A percentile compares a stretch with the other conserved stretches of the same genome.
Evolutionary conservation across 37 sponge, comb jelly and placozoan genomes (phyloP).

Genomic region (Cliona cf. orientalis): DNA sequence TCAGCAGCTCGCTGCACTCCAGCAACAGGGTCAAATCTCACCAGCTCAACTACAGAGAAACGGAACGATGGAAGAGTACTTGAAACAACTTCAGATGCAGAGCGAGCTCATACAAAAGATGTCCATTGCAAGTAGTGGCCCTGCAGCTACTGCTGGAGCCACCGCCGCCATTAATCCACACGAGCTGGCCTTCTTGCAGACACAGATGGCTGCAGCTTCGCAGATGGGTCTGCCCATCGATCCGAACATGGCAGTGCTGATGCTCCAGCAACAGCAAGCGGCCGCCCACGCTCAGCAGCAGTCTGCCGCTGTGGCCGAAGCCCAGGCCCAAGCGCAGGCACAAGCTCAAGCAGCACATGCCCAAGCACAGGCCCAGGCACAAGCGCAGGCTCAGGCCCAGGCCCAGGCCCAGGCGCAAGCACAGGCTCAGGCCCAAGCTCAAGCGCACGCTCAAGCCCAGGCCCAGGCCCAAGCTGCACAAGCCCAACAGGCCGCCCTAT

Average conservation of each 20-base stretch:
- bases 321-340: slow-evolving; percentile 33
- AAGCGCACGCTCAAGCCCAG: slow-evolving; percentile 13
- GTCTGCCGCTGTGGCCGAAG: slow-evolving; percentile 20
- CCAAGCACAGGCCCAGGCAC: neutral
- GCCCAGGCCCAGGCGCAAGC: slow-evolving; percentile 38
- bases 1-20: slow-evolving; percentile 13
- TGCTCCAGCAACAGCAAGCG: slow-evolving; percentile 53
- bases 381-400: slow-evolving; percentile 27
- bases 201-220: neutral
- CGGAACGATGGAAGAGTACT: slow-evolving; percentile 26
- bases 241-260: slow-evolving; percentile 20
- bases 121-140: slow-evolving; percentile 7
- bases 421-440: slow-evolving; percentile 15
- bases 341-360: slow-evolving; percentile 4
- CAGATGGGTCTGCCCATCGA: slow-evolving; percentile 42
- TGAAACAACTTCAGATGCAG: slow-evolving; percentile 38
- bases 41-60: slow-evolving; percentile 8
- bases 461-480: slow-evolving; percentile 10
- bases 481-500: neutral
- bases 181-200: slow-evolving; percentile 7
- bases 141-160: neutral
- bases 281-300: slow-evolving; percentile 17
- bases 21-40: slow-evolving; percentile 30
- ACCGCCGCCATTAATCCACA: neutral
- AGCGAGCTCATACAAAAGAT: slow-evolving; percentile 3